These are phyloP conservation scores for Lontra canadensis DNA, from an alignment of 2,113 vertebrate genomes.

Conservation along the genomic window DNA sequence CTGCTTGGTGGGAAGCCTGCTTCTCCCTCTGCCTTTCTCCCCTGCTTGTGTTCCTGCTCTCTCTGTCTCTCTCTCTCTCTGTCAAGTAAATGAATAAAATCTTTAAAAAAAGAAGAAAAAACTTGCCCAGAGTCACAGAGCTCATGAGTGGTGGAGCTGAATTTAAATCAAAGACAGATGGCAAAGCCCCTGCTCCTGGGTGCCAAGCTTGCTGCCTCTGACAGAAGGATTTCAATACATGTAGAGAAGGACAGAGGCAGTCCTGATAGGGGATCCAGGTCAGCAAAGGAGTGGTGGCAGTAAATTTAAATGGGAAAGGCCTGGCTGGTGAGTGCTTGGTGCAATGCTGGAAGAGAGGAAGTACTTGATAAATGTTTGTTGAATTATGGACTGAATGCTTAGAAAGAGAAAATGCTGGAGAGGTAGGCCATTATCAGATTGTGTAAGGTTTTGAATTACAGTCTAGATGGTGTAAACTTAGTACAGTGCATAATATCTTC, in stretches of 20 bases:
- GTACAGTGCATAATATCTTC: background rate
- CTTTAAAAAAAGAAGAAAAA: no score
- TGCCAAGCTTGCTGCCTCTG: background rate
- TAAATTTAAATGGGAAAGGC: background rate
- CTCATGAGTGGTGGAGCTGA: background rate
- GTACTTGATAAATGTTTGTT: conserved; percentile 9
- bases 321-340: background rate
- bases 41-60: no score
- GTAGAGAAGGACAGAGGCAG: background rate
- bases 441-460: conserved; percentile 24
- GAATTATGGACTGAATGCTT: conserved; percentile 5
- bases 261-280: background rate
- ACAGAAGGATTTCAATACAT: background rate
- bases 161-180: background rate
- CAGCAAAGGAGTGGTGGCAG: background rate
- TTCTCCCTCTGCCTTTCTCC: no score
- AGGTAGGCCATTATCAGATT: conserved; percentile 27
- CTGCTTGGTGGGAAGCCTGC: no score
- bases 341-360: background rate
- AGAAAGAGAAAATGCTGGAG: conserved; percentile 33
- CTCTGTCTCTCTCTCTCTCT: no score
- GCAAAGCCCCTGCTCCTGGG: background rate
- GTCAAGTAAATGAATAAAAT: no score
- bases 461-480: conserved; percentile 55
- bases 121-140: background rate